Base-by-base conservation (phyloP, 2,113 vertebrate species). In the Heterochromis multidens region DNA sequence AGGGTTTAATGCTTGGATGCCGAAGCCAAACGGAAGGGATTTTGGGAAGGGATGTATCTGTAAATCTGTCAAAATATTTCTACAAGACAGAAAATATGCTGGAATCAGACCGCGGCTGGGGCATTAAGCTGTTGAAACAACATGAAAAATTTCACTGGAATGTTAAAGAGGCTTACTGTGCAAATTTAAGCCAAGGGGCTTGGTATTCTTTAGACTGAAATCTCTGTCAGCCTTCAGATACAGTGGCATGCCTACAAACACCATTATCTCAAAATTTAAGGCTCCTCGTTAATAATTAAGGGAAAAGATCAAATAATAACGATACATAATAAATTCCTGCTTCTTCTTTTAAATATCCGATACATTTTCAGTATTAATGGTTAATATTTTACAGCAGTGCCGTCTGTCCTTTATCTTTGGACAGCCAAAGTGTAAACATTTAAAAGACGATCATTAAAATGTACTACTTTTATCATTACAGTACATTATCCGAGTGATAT, bases 21-120 rank as follows among this genome's bases (percentile, higher is more conserved):
- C 81, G 84, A 91, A 94, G 91, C 89, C 95, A 94, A 94, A 90
- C 86, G 90, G 91, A 88, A 85, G 91, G 95, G 93, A 94, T 95
- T 95, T 95, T 84, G 89, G 88, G 89, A 91, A n/a, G 79, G 91
- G 90, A 91, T 92, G 84, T 93, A 94, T 95, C 89, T 95, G 93
- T 91, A 94, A 94, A 95, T 95, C 94, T 95, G 94, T 95, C 95
- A 93, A 94, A 95, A 95, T 95, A 95, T 93, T 95, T 95, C 91
- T 91, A 94, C 93, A 88, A 92, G 92, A 93, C 87, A 92, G 90
- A 94, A 94, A 94, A 93, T 93, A 93, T 94, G 93, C 90, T 90
- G 83, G 91, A 92, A 93, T 93, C 93, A 94, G 92, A 92, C 88
- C 82, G 88, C 85, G 87, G 86, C 87, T 87, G 85, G 90, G 90